phyloP scores from a whole-genome alignment of 2,113 vertebrate genomes.

The Odobenus rosmarus region DNA sequence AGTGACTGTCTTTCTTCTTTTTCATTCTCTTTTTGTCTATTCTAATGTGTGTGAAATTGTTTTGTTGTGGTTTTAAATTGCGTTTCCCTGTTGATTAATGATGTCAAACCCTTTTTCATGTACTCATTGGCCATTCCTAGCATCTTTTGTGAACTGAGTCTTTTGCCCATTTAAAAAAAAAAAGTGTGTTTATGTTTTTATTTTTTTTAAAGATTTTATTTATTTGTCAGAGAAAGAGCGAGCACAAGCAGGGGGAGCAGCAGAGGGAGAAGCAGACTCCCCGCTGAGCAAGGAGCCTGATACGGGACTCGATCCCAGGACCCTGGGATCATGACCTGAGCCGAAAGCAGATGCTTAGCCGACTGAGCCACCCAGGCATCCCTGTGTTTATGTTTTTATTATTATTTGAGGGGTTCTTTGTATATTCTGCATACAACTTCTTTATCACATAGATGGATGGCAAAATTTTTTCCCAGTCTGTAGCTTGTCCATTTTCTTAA shows the following conservation, averaged over 20 bases:
- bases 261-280: no score
- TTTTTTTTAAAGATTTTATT: neutral
- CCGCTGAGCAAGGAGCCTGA: no score
- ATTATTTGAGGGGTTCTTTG: neutral
- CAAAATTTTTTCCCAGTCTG: neutral
- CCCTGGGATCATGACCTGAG: no score
- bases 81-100: neutral
- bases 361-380: no score
- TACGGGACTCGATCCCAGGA: no score
- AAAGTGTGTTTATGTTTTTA: neutral
- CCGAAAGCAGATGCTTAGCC: no score
- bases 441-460: neutral
- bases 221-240: no score
- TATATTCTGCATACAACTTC: neutral
- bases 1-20: no score
- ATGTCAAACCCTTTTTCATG: neutral
- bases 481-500: neutral
- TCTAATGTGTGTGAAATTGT: neutral
- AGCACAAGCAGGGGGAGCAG: no score
- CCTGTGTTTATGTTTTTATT: neutral
- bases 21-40: neutral
- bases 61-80: neutral
- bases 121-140: neutral
- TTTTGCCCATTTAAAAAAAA: neutral
- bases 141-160: neutral